These are phyloP conservation scores for Elachura formosa DNA, from an alignment of 2,113 vertebrate genomes.

Conservation along the genomic window DNA sequence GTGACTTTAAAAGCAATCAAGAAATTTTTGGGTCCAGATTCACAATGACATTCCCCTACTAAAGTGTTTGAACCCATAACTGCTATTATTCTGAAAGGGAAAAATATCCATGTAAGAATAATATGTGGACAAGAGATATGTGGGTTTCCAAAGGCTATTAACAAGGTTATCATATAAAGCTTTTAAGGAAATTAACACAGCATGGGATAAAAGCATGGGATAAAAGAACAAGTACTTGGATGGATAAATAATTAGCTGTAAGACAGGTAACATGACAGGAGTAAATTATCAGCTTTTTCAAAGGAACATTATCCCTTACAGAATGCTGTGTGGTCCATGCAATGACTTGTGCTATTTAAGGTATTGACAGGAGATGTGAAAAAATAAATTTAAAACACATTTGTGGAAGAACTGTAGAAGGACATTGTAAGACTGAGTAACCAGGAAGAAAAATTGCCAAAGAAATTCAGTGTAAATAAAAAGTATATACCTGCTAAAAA, in stretches of 20 bases:
- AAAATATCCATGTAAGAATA: not conserved
- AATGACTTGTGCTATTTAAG: not conserved
- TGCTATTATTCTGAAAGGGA: not conserved
- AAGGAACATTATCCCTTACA: not conserved
- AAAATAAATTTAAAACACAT: not conserved
- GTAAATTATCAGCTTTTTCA: not conserved
- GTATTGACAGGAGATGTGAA: not conserved
- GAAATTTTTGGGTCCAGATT: not conserved
- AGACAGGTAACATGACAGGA: not conserved
- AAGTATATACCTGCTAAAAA: not conserved
- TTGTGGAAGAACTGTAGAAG: not conserved
- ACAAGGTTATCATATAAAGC: not conserved
- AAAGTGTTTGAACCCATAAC: not conserved
- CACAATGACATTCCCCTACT: not conserved
- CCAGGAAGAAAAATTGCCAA: not conserved
- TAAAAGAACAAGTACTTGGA: not conserved
- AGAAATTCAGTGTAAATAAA: not conserved
- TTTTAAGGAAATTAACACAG: not conserved
- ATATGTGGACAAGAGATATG: not conserved
- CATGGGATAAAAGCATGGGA: not conserved
- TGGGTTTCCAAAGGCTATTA: not conserved
- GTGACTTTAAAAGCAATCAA: not conserved
- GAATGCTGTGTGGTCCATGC: not conserved
- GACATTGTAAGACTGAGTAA: not conserved
- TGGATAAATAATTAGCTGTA: not conserved